Evolutionary conservation across 2,113 vertebrate genomes (phyloP).

Genomic region (Thunnus maccoyii): DNA sequence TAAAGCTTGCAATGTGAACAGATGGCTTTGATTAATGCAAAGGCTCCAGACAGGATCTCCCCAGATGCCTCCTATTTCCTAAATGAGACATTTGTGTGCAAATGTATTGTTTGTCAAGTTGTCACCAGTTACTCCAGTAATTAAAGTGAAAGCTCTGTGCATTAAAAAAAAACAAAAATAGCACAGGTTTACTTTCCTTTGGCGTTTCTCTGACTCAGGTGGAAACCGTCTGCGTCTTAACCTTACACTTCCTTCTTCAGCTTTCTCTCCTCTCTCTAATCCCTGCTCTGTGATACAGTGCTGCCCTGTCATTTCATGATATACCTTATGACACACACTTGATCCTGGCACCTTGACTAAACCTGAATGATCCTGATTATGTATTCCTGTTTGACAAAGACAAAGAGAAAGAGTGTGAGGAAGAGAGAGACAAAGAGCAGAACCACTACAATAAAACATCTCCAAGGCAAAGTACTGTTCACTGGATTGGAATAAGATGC

Average conservation of each 20-base stretch:
- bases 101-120: conserved; percentile 76
- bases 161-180: conserved; percentile 14
- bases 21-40: conserved; percentile 81
- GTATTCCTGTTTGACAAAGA: conserved; percentile 47
- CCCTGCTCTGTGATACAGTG: conserved; percentile 33
- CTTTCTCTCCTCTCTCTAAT: neutral
- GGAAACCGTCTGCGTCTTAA: conserved; percentile 8
- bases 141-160: conserved; percentile 56
- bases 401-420: neutral
- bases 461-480: conserved; percentile 27
- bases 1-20: conserved; percentile 79
- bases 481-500: conserved; percentile 42
- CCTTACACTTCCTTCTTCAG: conserved; percentile 5
- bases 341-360: conserved; percentile 47
- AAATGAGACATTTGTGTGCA: conserved; percentile 81
- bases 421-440: conserved; percentile 15
- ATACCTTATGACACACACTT: conserved; percentile 6
- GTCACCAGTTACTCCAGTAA: conserved; percentile 59
- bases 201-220: conserved; percentile 2
- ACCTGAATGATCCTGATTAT: conserved; percentile 34
- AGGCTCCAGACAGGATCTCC: conserved; percentile 74
- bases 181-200: neutral
- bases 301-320: conserved; percentile 37
- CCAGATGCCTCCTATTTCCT: conserved; percentile 70
- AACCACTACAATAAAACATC: conserved; percentile 21